Base-by-base conservation (phyloP, 2,113 vertebrate species). In the Scophthalmus maximus region DNA sequence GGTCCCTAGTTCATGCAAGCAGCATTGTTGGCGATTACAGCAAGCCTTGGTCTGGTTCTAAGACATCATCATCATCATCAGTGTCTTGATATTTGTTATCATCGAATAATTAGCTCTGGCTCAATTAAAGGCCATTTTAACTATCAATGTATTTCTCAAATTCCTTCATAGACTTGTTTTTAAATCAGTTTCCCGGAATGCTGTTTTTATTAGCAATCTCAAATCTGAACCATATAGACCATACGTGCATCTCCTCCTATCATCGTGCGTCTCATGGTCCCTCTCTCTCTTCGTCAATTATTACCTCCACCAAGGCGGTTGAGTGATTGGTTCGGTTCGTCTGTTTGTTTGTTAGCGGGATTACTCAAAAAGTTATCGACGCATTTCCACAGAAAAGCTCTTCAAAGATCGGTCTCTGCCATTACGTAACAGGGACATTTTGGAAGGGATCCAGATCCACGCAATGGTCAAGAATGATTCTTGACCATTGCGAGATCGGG, bases 31-130 rank as follows among this genome's bases (percentile, higher is more conserved):
- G 18, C 20, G 0, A 66, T 36, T 57, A 47, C 5, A 0, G 42
- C 18, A 22, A 22, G 52, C 27, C 49, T 2, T 4, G 5, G 20
- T 51, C 74, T 77, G 67, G 58, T 52, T 73, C 61, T 60, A 56
- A 65, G 73, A 40, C 14, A 22, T 30, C 18, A 44, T 15, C 42
- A 42, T 34, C 23, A 20, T 15, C 42, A 42, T 34, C 23, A 20
- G 40, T 64, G 36, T 61, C 8, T 36, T 29, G 2, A 34, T 27
- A 64, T 30, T 25, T 69, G 20, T 4, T 47, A 49, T 51, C 14
- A 23, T 67, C 63, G 63, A 59, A 42, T 63, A 36, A 55, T 40
- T 17, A n/a, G 14, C 14, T 15, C 17, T 40, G 14, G 36, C 14
- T 40, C 36, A 15, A 17, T 15, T 6, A 40, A 40, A 40, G 4